These are phyloP conservation scores for Semicossyphus pulcher DNA, from an alignment of 2,113 vertebrate species.

Conservation along the genomic window DNA sequence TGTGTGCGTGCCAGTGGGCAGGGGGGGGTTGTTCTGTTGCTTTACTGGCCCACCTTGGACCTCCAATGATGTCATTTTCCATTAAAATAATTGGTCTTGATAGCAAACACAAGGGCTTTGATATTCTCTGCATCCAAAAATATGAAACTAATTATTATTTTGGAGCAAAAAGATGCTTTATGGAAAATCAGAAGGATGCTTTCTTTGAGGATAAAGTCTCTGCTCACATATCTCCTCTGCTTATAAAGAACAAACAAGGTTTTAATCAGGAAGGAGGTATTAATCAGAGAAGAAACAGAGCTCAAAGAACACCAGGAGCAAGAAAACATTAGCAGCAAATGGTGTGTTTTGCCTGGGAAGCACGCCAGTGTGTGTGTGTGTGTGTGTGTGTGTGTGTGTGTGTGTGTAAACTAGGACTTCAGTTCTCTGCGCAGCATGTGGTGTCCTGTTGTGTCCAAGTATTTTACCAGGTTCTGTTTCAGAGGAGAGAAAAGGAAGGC, in stretches of 20 bases:
- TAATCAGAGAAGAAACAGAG: slow-evolving; percentile 35
- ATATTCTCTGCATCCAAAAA: slow-evolving; percentile 47
- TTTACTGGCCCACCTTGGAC: slow-evolving; percentile 50
- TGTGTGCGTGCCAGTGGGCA: slow-evolving; percentile 43
- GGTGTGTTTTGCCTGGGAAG: slow-evolving; percentile 55
- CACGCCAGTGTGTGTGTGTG: slow-evolving; percentile 19
- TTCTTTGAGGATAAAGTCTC: slow-evolving; percentile 34
- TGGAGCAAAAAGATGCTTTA: slow-evolving; percentile 22
- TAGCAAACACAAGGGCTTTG: slow-evolving; percentile 50
- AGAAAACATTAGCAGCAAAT: slow-evolving; percentile 25
- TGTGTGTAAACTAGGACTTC: slow-evolving; percentile 28
- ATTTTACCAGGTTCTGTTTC: slow-evolving; percentile 29
- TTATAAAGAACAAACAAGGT: slow-evolving; percentile 46
- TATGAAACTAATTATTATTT: slow-evolving; percentile 70
- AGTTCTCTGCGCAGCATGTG: slow-evolving; percentile 47
- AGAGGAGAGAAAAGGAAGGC: neutral
- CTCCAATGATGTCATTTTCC: slow-evolving; percentile 55
- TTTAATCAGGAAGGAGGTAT: slow-evolving; percentile 42
- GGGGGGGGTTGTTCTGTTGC: slow-evolving; percentile 14
- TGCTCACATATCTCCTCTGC: slow-evolving; percentile 41
- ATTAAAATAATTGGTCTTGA: slow-evolving; percentile 62
- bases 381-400: slow-evolving; percentile 30
- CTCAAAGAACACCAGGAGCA: slow-evolving; percentile 35
- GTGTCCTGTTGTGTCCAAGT: slow-evolving; percentile 32
- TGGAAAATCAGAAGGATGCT: slow-evolving; percentile 41